A percentile compares a stretch with the other conserved stretches of the same genome.
Evolutionary conservation across 2,888 invertebrate species (phyloP).

Genomic region (Brachyopa scutellaris): DNA sequence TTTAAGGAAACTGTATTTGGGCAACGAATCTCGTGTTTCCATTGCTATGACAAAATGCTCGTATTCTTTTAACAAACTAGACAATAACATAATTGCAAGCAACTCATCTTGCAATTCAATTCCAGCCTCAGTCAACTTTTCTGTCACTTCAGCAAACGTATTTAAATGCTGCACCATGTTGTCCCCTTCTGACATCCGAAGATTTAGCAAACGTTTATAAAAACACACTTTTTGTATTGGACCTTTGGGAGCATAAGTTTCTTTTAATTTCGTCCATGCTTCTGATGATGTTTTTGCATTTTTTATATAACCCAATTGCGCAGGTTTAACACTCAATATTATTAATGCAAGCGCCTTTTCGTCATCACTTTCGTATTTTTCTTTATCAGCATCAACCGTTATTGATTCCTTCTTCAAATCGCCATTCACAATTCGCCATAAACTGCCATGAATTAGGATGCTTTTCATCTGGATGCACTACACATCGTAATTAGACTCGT

Average conservation of each 20-base stretch:
- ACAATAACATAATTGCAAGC: constrained; percentile 31
- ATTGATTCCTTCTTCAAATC: too few species aligned
- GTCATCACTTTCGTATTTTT: too few species aligned
- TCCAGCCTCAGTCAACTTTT: constrained; percentile 29
- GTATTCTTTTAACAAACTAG: constrained; percentile 42
- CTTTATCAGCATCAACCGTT: too few species aligned
- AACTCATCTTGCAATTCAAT: constrained; percentile 22
- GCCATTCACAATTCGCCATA: neutral
- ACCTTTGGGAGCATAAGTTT: too few species aligned
- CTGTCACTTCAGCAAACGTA: constrained; percentile 22
- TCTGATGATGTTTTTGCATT: too few species aligned
- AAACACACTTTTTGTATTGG: too few species aligned
- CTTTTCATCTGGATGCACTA: constrained; percentile 19
- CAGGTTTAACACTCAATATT: constrained; percentile 26
- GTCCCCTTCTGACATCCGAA: constrained; percentile 34
- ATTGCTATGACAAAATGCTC: constrained; percentile 53
- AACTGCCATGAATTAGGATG: neutral
- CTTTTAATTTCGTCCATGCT: too few species aligned
- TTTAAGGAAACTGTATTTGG: constrained; percentile 18
- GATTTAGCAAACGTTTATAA: constrained; percentile 40
- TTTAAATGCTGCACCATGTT: constrained; percentile 16
- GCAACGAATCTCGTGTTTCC: constrained; percentile 33
- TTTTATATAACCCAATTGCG: too few species aligned
- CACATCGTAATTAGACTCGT: too few species aligned
- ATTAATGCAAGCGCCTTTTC: too few species aligned